Evolutionary conservation across 1,140 invertebrate species (phyloP).

Genomic region (Homalodisca vitripennis): DNA sequence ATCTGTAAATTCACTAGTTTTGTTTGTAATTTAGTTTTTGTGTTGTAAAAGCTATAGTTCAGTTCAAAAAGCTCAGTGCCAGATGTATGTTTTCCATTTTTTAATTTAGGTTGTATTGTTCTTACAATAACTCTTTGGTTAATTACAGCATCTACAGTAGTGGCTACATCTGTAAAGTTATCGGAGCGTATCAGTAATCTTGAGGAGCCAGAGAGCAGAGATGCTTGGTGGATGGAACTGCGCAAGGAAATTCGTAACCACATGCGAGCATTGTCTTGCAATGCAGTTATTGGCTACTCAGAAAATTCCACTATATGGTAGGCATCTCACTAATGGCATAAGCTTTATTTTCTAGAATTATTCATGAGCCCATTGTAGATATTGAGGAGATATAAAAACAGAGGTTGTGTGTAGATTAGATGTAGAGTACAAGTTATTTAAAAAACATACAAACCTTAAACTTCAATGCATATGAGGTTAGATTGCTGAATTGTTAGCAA

Average conservation of each 20-base stretch:
- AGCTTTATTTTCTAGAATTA: too few species aligned
- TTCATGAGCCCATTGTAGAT: too few species aligned
- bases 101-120: background rate
- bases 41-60: background rate
- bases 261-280: constrained; percentile 84
- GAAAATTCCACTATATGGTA: constrained; percentile 90
- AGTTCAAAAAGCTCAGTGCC: background rate
- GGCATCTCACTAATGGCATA: too few species aligned
- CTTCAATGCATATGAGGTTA: too few species aligned
- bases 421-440: too few species aligned
- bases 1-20: too few species aligned
- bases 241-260: constrained; percentile 92
- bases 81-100: background rate
- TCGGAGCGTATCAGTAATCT: constrained; percentile 76
- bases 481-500: too few species aligned
- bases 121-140: background rate
- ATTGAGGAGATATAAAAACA: too few species aligned
- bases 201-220: constrained; percentile 87
- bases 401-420: too few species aligned
- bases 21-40: too few species aligned
- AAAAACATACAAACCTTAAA: too few species aligned
- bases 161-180: constrained; percentile 83
- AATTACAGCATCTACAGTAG: constrained; percentile 74
- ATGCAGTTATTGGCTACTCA: constrained; percentile 90
- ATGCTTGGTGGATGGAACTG: constrained; percentile 94